phyloP scores from a whole-genome alignment of 2,888 invertebrate genomes.

The Apodemia hepburni region DNA sequence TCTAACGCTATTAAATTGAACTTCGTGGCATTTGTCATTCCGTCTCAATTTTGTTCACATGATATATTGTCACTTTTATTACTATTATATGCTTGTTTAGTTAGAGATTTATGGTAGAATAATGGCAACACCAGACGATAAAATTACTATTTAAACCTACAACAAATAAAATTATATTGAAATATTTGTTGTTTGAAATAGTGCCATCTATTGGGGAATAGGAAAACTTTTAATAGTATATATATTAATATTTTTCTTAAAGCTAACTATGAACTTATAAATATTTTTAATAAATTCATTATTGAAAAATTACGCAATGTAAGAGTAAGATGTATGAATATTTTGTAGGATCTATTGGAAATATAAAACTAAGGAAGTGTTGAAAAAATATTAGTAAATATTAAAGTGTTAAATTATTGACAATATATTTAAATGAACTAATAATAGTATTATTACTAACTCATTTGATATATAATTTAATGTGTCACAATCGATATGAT shows the following conservation, averaged over 20 bases:
- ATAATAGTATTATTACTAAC: neutral
- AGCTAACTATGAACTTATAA: too few species aligned
- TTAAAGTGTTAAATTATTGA: neutral
- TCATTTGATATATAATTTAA: neutral
- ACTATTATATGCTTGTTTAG: constrained; percentile 58
- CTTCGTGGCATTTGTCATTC: constrained; percentile 55
- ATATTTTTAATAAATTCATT: too few species aligned
- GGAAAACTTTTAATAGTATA: constrained; percentile 36
- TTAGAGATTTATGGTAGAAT: constrained; percentile 53
- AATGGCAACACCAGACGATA: neutral
- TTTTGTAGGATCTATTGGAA: too few species aligned
- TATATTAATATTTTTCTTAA: too few species aligned
- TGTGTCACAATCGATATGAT: constrained; percentile 20
- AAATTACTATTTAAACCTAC: neutral
- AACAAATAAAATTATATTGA: too few species aligned
- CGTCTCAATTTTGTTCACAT: constrained; percentile 60
- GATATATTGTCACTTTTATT: constrained; percentile 64
- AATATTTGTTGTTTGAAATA: constrained; percentile 19
- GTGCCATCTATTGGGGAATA: constrained; percentile 59
- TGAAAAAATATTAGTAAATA: too few species aligned
- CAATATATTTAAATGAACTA: neutral
- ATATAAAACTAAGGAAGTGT: too few species aligned
- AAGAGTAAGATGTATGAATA: too few species aligned
- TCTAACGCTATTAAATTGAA: constrained; percentile 54
- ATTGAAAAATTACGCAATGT: too few species aligned